These are phyloP conservation scores for Criorhina ranunculi DNA, from an alignment of 2,888 invertebrate species.

Conservation along the genomic window DNA sequence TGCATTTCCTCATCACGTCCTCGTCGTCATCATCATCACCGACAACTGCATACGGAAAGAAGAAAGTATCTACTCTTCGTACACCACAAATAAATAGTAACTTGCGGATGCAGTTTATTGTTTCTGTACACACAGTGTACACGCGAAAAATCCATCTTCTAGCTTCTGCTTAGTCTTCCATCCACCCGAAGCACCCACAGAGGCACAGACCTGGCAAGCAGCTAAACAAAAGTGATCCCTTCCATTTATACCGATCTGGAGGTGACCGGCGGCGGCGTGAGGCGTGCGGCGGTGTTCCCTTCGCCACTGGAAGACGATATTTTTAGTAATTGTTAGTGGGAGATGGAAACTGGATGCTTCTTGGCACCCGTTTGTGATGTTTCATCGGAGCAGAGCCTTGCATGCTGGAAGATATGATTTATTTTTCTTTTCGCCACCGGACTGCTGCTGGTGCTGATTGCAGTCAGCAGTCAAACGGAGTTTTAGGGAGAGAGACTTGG, in stretches of 20 bases:
- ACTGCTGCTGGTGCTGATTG: constrained; percentile 56
- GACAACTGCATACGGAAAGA: constrained; percentile 3
- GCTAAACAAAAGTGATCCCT: constrained; percentile 66
- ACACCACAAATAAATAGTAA: constrained; percentile 55
- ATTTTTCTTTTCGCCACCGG: constrained; percentile 66
- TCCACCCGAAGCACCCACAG: constrained; percentile 18
- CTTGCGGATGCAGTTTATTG: constrained; percentile 74
- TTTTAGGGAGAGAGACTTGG: constrained; percentile 43
- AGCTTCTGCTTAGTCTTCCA: not conserved
- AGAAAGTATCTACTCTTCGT: constrained; percentile 56
- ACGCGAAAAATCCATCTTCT: constrained; percentile 64
- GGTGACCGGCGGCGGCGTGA: no score
- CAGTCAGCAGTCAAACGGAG: constrained; percentile 31
- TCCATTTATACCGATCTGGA: constrained; percentile 59
- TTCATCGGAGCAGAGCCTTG: constrained; percentile 42
- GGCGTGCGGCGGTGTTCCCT: constrained; percentile 20
- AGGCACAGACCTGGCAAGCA: constrained; percentile 9
- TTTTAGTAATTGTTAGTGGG: constrained; percentile 74
- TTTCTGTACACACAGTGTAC: constrained; percentile 62
- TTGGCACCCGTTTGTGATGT: constrained; percentile 72
- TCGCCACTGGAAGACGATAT: constrained; percentile 58
- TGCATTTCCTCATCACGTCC: constrained; percentile 58
- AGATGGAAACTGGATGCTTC: constrained; percentile 68
- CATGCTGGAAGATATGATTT: constrained; percentile 72
- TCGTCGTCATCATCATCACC: constrained; percentile 22